These are phyloP conservation scores for Zaprionus ghesquierei DNA, from an alignment of 1,140 invertebrate genomes.

Conservation along the genomic window DNA sequence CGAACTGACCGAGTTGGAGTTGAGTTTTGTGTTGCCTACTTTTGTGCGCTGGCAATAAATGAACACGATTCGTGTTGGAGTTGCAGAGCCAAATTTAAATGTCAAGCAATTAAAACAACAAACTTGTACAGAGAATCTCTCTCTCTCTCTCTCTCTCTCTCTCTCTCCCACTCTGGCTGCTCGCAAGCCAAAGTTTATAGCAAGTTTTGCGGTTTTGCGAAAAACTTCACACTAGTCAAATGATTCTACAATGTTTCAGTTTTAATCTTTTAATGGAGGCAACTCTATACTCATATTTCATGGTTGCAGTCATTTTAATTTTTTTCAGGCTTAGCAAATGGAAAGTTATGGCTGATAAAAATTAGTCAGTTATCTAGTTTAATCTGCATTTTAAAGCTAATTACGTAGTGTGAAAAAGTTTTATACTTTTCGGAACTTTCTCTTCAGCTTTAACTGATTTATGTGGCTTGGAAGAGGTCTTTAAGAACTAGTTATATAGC, in stretches of 20 bases:
- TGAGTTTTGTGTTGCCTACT: not conserved
- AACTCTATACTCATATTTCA: not conserved
- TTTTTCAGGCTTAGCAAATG: not conserved
- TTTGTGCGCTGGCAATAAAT: not conserved
- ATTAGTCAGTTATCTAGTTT: too few species aligned
- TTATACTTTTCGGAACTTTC: not conserved
- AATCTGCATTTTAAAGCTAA: not conserved
- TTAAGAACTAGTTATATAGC: not conserved
- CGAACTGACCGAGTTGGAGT: not conserved
- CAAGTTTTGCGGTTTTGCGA: not conserved
- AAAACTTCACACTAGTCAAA: not conserved
- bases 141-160: not conserved
- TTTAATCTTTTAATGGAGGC: not conserved
- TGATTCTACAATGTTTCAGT: not conserved
- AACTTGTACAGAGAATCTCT: conserved; percentile 3
- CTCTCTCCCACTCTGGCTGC: too few species aligned
- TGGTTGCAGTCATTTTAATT: not conserved
- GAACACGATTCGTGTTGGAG: not conserved
- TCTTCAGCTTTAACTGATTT: not conserved
- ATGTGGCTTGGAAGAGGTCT: not conserved
- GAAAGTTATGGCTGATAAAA: not conserved
- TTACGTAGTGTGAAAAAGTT: not conserved
- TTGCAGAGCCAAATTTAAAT: conserved; percentile 1
- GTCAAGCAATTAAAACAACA: conserved; percentile 23
- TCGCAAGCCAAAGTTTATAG: not conserved